Evolutionary conservation across 2,888 invertebrate genomes (phyloP), one percentile per base, ranked within the genome.

Genomic region (Dicranocentrus wangi): DNA sequence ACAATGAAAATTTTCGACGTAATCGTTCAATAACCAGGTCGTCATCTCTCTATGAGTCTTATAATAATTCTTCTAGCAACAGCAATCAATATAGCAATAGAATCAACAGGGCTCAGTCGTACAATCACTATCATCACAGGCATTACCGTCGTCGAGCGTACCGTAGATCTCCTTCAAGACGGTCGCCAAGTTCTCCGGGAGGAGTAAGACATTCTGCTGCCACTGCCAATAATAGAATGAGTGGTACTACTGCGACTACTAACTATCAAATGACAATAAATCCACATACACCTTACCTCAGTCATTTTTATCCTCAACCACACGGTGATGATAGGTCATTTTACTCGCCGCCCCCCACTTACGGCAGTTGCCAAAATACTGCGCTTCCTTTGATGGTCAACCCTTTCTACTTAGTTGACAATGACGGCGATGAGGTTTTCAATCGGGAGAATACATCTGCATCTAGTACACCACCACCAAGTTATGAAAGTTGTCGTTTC

Each of bases 401-500:
- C 32, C 28, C n/a, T 17, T n/a, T 61, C 3, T 61, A 61, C 13
- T 2, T 61, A 1, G 19, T 19, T 28, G 61, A 3, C 19, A 17
- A 28, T 60, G 27, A 10, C 25, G 55, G 23, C 15, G 28, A 61
- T 1, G 17, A 32, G 28, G 32, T 32, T 28, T 21, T 2, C 1
- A n/a, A n/a, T 19, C 21, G n/a, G 28, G 15, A 61, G 8, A 43
- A 55, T n/a, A 63, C 65, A 47, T 68, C 68, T 1, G 39, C 70
- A 25, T 65, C 70, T 1, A 78, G 70, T 43, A 78, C 79, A 13
- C 79, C 79, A 7, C 79, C 79, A 65, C 79, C 79, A 21, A 79
- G 71, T 23, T 79, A 79, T 60, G 79, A 79, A 66, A 79, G 79
- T 42, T 79, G 78, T 43, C 51, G 65, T 47, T 79, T 79, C 47